Evolutionary conservation across 2,113 vertebrate genomes (phyloP).

Genomic region (Thomomys bottae): DNA sequence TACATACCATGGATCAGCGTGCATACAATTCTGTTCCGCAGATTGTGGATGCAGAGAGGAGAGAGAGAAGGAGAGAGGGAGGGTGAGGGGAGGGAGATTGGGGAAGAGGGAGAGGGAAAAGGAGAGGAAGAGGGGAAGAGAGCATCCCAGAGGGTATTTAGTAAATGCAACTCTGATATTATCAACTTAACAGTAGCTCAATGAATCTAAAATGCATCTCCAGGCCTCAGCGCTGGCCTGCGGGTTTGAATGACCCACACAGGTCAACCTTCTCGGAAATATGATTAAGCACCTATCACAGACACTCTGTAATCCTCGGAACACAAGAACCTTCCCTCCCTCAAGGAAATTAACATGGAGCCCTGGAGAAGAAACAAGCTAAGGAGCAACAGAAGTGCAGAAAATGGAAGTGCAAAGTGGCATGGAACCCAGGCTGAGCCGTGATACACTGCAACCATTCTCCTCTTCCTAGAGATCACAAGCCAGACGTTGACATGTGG

Average conservation of each 20-base stretch:
- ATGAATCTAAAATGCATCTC: not conserved
- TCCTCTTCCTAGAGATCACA: not conserved
- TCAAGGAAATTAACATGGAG: not conserved
- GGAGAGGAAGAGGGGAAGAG: too few species aligned
- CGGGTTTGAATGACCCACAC: not conserved
- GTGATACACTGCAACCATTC: not conserved
- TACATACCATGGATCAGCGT: too few species aligned
- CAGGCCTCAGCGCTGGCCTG: not conserved
- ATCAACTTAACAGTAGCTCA: not conserved
- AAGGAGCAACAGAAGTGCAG: not conserved
- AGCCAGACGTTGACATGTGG: not conserved
- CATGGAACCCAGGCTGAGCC: not conserved
- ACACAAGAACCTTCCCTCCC: not conserved
- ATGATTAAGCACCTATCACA: not conserved
- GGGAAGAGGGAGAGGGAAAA: not conserved
- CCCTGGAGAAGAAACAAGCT: not conserved
- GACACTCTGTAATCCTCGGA: not conserved
- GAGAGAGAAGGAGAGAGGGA: too few species aligned
- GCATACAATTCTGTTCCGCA: not conserved
- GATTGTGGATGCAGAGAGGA: not conserved
- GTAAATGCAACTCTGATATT: not conserved
- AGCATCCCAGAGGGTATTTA: not conserved
- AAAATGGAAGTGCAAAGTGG: rapidly evolving
- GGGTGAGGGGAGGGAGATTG: too few species aligned
- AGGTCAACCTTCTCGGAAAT: not conserved